Base-by-base conservation (phyloP, 2,888 invertebrate genomes). In the Sturmia bella region DNA sequence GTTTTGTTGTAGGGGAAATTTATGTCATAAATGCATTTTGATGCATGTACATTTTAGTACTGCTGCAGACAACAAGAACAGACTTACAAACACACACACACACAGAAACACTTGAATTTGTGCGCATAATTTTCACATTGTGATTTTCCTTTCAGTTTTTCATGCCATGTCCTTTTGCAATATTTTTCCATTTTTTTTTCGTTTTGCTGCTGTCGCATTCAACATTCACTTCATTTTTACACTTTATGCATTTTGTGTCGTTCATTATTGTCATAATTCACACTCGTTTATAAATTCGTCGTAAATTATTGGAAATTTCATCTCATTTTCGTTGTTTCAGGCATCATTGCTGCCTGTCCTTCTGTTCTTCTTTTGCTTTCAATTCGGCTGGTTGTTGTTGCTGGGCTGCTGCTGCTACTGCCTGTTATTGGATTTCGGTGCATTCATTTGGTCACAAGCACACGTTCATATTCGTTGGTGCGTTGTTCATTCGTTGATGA, bases 401-500 rank as follows among this genome's bases (percentile, higher is more conserved):
- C 3, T 63, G n/a, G n/a, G n/a, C 11, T 21, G 32, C 2, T 63
- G 7, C 2, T 13, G 41, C 2, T 54, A 1, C 0, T 54, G 41
- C 32, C 12, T 70, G 64, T n/a, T 68, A 24, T 37, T 76, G 72
- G 48, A 61, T 43, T 24, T 50, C 61, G 19, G 63, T 43, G 63
- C 68, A 69, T 50, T 68, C 66, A 52, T 50, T 52, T 73, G 63
- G 48, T 63, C 45, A 17, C 37, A 61, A 27, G 6, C 27, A 6
- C 32, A 9, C 32, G 6, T 32, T 27, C 27, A 6, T 27, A 6
- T 27, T 3, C 27, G 32, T 32, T 32, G 50, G 48, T 80, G 66
- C 41, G 50, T 41, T 64, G 68, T 66, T 56, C 80, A 78, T 83
- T 85, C 86, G 85, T 84, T 83, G 84, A 81, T 85, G 87, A 86